Evolutionary conservation across 2,888 invertebrate species (phyloP), one percentile per base, ranked within the genome.

Genomic region (Protodeltote pygarga): DNA sequence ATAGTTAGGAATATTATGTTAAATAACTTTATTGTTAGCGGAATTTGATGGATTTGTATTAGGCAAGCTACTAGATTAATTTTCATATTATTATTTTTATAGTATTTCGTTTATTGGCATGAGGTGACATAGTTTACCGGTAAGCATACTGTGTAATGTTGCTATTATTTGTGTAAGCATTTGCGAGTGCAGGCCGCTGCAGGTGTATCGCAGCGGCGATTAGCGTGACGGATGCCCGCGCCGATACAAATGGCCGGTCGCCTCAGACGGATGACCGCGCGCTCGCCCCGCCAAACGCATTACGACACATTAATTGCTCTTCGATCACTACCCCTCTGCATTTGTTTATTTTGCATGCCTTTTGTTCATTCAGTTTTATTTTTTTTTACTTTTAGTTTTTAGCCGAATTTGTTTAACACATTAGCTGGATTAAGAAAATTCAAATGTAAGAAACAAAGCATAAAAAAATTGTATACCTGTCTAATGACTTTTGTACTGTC

Each of bases 171-270:
- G 41, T 37, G 23, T 4, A 24, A 39, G 39, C 37, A 46, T 48
- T 25, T 35, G 17, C n/a, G 53, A 55, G 15, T 63, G 61, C 62
- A 63, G 50, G 50, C 65, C 65, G 70, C 57, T 81, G 83, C 87
- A 86, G 85, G 83, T 87, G 82, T 76, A 80, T 76, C 66, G 65
- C 68, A 60, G 73, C 75, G 73, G 81, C 79, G 85, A 88, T 89
- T 86, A 88, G 83, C 73, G 85, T 84, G 86, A 89, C 83, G 81
- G 77, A 85, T 84, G 81, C 74, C 76, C 65, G 73, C 67, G 74
- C 73, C 71, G 78, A 82, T 82, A 88, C 80, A 87, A 88, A 89
- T 87, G 80, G 81, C 77, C 75, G 71, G 79, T 83, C 83, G 77
- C 78, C 67, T 55, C 77, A 85, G 85, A 89, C 81, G 79, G 77